Evolutionary conservation across 1,140 invertebrate species (phyloP), one percentile per base, ranked within the genome.

Genomic region (Zaprionus inermis): DNA sequence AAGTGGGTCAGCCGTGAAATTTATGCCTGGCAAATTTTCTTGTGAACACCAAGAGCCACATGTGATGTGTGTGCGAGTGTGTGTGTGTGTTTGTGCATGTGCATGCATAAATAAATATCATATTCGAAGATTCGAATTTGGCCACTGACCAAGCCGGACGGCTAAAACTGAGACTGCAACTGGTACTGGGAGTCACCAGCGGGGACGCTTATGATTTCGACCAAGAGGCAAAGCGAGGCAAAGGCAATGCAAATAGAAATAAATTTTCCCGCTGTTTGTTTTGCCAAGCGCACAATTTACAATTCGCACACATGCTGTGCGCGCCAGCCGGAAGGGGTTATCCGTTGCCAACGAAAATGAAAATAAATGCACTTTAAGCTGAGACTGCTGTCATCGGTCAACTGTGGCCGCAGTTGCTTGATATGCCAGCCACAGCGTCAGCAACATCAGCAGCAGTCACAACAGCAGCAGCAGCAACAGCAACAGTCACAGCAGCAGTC

Each of bases 281-380:
- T 77, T 89, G 80, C 70, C 81, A 83, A 76, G 65, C 57, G 56
- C 79, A 75, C 81, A 89, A 89, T 84, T 88, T 89, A 80, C 77
- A 89, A 88, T 83, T 80, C 84, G 84, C 80, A 84, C 84, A 88
- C 84, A 88, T 88, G 84, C 84, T 88, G 84, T 67, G 84, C 3
- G 24, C 24, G 24, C 24, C 24, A 28, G 24, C 77, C 66, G 58
- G 67, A 69, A 72, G 61, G 72, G 61, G 72, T 76, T 66, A 72
- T 65, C 49, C 49, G 60, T 69, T 78, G 79, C 65, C 65, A 88
- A 89, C 73, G 84, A 88, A 88, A 88, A 69, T 77, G 84, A 88
- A 88, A 88, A 88, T 80, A 89, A 88, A 88, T 88, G 83, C 79
- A 89, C 79, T 77, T 73, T 74, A 82, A 82, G 73, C 60, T 73